Evolutionary conservation across 2,888 invertebrate species (phyloP).

Genomic region (Dasypolia templi): DNA sequence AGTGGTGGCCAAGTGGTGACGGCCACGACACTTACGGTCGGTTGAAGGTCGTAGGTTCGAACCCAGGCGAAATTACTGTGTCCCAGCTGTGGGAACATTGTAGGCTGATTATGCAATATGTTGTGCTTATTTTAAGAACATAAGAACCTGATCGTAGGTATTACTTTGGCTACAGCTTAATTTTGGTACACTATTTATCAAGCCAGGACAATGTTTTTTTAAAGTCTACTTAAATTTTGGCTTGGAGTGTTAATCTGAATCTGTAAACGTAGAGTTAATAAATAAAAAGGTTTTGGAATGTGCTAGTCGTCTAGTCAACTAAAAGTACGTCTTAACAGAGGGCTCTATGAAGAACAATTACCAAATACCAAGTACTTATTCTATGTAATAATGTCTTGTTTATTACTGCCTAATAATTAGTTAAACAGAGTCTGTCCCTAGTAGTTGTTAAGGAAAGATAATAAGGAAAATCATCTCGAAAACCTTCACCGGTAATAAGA

Average conservation of each 20-base stretch:
- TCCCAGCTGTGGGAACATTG: no score
- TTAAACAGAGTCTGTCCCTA: background rate
- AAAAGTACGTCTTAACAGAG: no score
- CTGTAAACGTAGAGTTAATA: background rate
- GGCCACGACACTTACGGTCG: no score
- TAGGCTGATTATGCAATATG: no score
- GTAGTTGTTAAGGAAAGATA: conserved; percentile 11
- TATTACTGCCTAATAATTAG: background rate
- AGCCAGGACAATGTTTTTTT: background rate
- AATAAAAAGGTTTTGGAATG: no score
- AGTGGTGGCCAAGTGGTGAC: no score
- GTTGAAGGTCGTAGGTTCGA: no score
- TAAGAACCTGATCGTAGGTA: background rate
- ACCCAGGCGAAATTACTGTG: no score
- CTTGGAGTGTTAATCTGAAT: background rate
- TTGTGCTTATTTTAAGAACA: no score
- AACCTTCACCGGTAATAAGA: conserved; percentile 21
- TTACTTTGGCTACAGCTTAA: background rate
- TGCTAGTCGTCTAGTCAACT: no score
- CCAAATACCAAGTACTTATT: background rate
- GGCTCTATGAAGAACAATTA: background rate
- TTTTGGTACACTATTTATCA: background rate
- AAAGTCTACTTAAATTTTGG: no score
- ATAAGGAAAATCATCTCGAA: conserved; percentile 38
- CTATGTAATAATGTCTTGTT: background rate